phyloP scores from a whole-genome alignment of 2,113 vertebrate species.

The Bungarus multicinctus region DNA sequence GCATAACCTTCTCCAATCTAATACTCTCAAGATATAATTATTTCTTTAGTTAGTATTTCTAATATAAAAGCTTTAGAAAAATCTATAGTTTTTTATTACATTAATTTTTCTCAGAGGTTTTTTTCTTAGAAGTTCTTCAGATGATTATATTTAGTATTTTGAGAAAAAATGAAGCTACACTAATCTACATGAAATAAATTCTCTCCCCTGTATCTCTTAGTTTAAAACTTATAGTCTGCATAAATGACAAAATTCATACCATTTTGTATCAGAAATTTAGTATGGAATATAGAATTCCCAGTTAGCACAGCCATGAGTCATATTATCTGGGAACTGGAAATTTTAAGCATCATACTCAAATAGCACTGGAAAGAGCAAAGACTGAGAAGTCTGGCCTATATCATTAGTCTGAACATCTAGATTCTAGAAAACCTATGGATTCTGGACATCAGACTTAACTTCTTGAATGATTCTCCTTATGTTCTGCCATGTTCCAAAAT shows the following conservation, averaged over 20 bases:
- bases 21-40: background rate
- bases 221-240: background rate
- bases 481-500: slow-evolving; percentile 9
- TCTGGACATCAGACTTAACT: background rate
- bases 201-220: background rate
- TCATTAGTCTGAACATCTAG: background rate
- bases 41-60: background rate
- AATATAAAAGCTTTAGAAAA: background rate
- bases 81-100: background rate
- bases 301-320: background rate
- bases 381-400: background rate
- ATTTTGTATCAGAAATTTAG: background rate
- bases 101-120: background rate
- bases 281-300: background rate
- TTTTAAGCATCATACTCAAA: background rate
- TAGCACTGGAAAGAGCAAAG: background rate
- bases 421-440: background rate
- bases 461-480: background rate
- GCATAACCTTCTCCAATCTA: background rate
- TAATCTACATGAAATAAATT: background rate
- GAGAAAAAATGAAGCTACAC: background rate
- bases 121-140: background rate
- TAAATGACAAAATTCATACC: background rate
- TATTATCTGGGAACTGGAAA: background rate
- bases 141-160: background rate